Base-by-base conservation (phyloP, 2,113 vertebrate genomes). In the Himantopus leucocephalus region DNA sequence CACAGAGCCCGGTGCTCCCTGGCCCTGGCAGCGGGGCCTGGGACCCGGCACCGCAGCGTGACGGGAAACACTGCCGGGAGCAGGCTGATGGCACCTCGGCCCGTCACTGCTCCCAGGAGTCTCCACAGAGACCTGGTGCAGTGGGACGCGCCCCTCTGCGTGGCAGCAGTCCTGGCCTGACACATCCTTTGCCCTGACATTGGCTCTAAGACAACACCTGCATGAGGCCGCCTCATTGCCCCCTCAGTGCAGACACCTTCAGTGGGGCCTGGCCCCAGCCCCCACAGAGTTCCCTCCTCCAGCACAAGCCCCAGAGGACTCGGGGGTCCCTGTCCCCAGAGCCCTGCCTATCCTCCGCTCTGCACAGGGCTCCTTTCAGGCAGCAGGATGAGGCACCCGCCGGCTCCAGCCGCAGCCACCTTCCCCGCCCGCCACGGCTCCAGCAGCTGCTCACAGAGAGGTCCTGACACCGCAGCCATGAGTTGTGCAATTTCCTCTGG, bases 401-500 rank as follows among this genome's bases (percentile, higher is more conserved):
- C 1, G 2, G n/a, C 85, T 59, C 24, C 59, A 34, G 48, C 7
- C 2, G 34, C 50, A 22, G 60, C 47, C 67, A 43, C 81, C 68
- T 62, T 94, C 83, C 64, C 74, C n/a, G 3, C 26, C 23, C 1
- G 4, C 39, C 14, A 4, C 3, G 0, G 48, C 43, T 85, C 22
- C 23, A 3, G 50, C 90, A 75, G 75, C 85, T 52, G 75, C 52
- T 88, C 78, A 0, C 72, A 62, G 66, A 0, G 0, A 94, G 90
- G 81, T 96, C 93, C 74, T 87, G 90, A 88, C 92, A 68, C 64
- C 3, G 2, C 71, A 79, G 63, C 45, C 85, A 68, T 2, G 12
- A 62, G 50, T 94, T 96, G 90, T 94, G 94, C 94, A 95, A 94
- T 74, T 96, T 97, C 97, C 91, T 94, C 77, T 94, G 92, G 90